A percentile compares a stretch with the other conserved stretches of the same genome.
Conservation (phyloP, 2,797 vertebrate genomes). For the Xenopus petersii region DNA sequence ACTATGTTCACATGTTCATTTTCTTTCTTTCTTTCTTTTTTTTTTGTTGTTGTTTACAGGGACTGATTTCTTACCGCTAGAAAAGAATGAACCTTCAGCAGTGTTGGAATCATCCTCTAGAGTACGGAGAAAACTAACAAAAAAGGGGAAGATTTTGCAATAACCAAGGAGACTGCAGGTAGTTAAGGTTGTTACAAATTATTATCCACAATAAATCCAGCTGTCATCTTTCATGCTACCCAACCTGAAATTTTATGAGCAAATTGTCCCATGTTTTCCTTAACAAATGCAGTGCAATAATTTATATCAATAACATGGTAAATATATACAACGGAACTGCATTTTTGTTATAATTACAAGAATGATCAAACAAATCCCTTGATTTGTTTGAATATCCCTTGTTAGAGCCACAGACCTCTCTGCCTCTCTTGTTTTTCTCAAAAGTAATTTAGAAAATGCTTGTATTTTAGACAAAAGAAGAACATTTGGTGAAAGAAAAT, state of each 20-base stretch:
- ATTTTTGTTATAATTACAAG: slow-evolving; percentile 86
- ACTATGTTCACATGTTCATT: slow-evolving; percentile 15
- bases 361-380: slow-evolving; percentile 85
- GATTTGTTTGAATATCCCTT: slow-evolving; percentile 86
- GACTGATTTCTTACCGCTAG: slow-evolving; percentile 22
- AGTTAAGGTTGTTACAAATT: slow-evolving; percentile 57
- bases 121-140: slow-evolving; percentile 43
- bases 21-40: not conserved
- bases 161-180: slow-evolving; percentile 50
- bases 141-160: slow-evolving; percentile 37
- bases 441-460: slow-evolving; percentile 98
- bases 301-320: slow-evolving; percentile 63
- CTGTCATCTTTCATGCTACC: slow-evolving; percentile 55
- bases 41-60: slow-evolving; percentile 37
- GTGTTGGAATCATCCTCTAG: slow-evolving; percentile 31
- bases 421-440: slow-evolving; percentile 90
- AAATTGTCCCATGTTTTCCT: slow-evolving; percentile 58
- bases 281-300: slow-evolving; percentile 59
- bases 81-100: slow-evolving; percentile 40
- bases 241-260: slow-evolving; percentile 60
- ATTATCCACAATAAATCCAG: slow-evolving; percentile 59
- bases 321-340: slow-evolving; percentile 63
- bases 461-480: slow-evolving; percentile 96
- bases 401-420: slow-evolving; percentile 82
- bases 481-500: slow-evolving; percentile 99